Base-by-base conservation (phyloP, 2,113 vertebrate species). In the Gobio gobio region DNA sequence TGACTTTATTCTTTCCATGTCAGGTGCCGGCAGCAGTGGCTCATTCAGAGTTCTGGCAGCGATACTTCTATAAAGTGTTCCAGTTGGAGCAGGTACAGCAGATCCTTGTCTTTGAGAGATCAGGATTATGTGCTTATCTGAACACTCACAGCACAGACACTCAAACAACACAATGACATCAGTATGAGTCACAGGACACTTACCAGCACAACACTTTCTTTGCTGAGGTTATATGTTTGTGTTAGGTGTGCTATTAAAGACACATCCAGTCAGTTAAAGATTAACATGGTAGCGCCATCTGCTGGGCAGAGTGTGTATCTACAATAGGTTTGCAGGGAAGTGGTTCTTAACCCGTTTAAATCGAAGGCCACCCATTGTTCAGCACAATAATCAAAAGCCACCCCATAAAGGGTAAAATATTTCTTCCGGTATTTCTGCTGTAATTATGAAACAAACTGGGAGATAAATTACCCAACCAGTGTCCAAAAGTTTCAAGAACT, bases 51-150 rank as follows among this genome's bases (percentile, higher is more conserved):
- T 99, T 99, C 90, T 99, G 98, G 98, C 97, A 98, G 89, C 95
- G 98, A 14, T 99, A 99, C 93, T 99, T 99, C 94, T 99, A 98
- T 90, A 99, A 95, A 94, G 93, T 99, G 81, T 95, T 97, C 92
- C 96, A 98, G 86, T 89, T 99, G 91, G 95, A 98, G 88, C 97
- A 99, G 97, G 98, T 99, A 94, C 85, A 78, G 43, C 70, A 61
- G 29, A 22, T 56, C 40, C 58, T 29, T 54, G 29, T 43, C n/a
- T 78, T 12, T 78, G 12, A 40, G 26, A 56, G 16, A 72, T 22
- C 10, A 78, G 43, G 24, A 16, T 82, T 13, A 68, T 40, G 29
- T n/a, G 29, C 22, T 83, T 43, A 83, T 83, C 47, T 56, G 22
- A 72, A 54, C 45, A 47, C 24, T 36, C 6, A 16, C 20, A 24